Base-by-base conservation (phyloP, 2,113 vertebrate species). In the Sceloporus undulatus region DNA sequence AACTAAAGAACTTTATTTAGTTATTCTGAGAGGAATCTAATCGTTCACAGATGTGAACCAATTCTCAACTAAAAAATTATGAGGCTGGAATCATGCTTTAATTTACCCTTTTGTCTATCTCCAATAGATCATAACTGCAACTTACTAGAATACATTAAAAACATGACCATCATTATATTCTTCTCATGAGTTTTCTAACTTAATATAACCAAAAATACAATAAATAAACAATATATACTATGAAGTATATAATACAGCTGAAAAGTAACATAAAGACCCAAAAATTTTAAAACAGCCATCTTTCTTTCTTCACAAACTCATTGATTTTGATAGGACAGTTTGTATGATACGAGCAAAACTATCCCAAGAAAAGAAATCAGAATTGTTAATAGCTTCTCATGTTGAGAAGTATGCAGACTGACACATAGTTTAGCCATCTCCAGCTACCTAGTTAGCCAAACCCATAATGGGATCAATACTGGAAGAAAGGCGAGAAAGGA, bases 381-480 rank as follows among this genome's bases (percentile, higher is more conserved):
- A 25, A 38, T 25, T 42, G 6, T 75, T 56, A 79, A 34, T 9
- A 52, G 73, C 40, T 85, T 74, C 68, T 29, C 65, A 56, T 25
- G 5, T 38, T 75, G 3, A 85, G 42, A 87, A 79, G 42, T 82
- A 88, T 85, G 19, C 66, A 79, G 77, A 82, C 21, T 29, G 25
- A 21, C 11, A 42, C 52, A 80, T 52, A 77, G 5, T 73, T 79
- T 75, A 75, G 25, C 9, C 34, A 74, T 66, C 52, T 87, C 59
- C 76, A 65, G 9, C 54, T 83, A 84, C 29, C 77, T 83, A 29
- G 77, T 13, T 59, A 88, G 25, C 68, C 68, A 71, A 29, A 62
- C 1, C 13, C 3, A 62, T 62, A 62, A 16, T 16, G 18, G 13
- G 59, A 62, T 14, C 16, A 14, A 18, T 62, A 62, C 59, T 62